phyloP scores from a whole-genome alignment of 2,888 invertebrate genomes.

The Leuctra nigra region DNA sequence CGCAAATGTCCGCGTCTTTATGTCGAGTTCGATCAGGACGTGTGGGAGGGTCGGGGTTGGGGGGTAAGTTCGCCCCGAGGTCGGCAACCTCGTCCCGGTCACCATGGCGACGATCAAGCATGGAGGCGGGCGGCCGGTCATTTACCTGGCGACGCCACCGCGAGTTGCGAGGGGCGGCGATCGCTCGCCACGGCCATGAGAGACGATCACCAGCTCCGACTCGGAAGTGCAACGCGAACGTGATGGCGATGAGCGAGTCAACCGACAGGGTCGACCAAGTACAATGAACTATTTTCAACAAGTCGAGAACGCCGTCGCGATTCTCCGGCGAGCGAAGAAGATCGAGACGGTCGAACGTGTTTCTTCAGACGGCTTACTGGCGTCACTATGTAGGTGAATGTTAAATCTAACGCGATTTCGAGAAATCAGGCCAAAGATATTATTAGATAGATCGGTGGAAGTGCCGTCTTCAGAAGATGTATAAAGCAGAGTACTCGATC shows the following conservation, averaged over 20 bases:
- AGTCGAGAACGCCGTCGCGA: too few species aligned
- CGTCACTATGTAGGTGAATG: too few species aligned
- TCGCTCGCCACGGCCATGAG: background rate
- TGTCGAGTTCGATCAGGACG: background rate
- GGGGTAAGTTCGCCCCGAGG: background rate
- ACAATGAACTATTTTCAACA: slow-evolving; percentile 23
- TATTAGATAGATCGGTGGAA: too few species aligned
- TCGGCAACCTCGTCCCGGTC: background rate
- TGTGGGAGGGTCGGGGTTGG: slow-evolving; percentile 9
- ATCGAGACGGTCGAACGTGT: too few species aligned
- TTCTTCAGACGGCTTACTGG: too few species aligned
- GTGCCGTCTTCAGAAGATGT: too few species aligned
- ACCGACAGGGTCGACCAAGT: slow-evolving; percentile 21
- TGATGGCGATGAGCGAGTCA: background rate
- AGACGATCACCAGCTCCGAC: background rate
- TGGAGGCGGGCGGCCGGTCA: slow-evolving; percentile 8
- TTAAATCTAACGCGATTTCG: too few species aligned
- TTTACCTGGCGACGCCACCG: background rate
- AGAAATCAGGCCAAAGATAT: too few species aligned
- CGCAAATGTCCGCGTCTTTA: background rate
- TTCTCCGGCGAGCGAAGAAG: too few species aligned
- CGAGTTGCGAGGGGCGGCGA: background rate
- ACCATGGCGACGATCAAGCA: background rate
- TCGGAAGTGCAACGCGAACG: slow-evolving; percentile 15
- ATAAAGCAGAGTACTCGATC: too few species aligned